Evolutionary conservation across 2,888 invertebrate species (phyloP).

Genomic region (Drosophila mercatorum): DNA sequence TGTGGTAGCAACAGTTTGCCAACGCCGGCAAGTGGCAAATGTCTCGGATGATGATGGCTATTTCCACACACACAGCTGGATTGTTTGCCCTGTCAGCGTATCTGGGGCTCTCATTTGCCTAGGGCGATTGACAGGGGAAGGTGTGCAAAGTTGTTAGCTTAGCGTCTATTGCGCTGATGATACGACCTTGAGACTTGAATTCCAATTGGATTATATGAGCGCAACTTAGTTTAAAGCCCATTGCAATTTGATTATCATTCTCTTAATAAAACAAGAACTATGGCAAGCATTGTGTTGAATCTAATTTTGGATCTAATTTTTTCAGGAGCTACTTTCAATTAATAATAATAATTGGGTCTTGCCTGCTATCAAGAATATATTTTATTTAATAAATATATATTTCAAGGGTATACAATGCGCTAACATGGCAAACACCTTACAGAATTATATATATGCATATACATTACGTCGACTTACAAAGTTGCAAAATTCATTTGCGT

Average conservation of each 20-base stretch:
- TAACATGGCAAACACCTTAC: background rate
- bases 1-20: constrained; percentile 30
- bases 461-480: background rate
- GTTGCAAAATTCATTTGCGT: background rate
- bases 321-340: too few relatives aligned
- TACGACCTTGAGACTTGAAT: constrained; percentile 22
- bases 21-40: constrained; percentile 3
- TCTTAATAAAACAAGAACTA: background rate
- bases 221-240: constrained; percentile 1
- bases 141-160: constrained; percentile 21
- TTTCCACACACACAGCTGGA: constrained; percentile 23
- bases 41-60: constrained; percentile 10
- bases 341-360: too few relatives aligned
- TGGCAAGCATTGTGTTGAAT: too few relatives aligned
- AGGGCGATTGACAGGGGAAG: constrained; percentile 7
- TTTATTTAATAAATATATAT: background rate
- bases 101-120: constrained; percentile 10
- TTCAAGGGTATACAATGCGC: background rate
- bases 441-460: background rate
- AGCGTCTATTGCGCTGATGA: constrained; percentile 19
- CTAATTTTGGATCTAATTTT: too few relatives aligned
- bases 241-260: background rate
- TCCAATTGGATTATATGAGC: background rate
- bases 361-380: too few relatives aligned
- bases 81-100: constrained; percentile 32